Conservation (phyloP, 2,888 invertebrate genomes). For the Koerneria pararmatus region DNA sequence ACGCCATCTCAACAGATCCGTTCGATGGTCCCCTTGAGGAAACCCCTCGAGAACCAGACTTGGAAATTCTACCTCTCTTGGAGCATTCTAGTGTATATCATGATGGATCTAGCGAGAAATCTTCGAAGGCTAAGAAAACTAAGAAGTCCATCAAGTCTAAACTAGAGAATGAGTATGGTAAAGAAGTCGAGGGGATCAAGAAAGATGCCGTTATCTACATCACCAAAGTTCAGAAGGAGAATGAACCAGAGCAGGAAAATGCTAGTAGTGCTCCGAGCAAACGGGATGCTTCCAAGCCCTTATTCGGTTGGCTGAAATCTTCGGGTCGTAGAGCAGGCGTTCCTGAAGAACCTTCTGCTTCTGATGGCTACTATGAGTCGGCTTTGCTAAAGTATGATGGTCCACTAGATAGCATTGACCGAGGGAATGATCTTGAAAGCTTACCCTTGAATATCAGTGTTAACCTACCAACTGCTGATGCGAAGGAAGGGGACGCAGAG, state of each 20-base stretch:
- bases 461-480: neutral
- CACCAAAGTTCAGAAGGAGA: constrained; percentile 13
- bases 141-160: too few relatives aligned
- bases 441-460: constrained; percentile 10
- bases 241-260: constrained; percentile 13
- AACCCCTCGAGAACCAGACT: constrained; percentile 5
- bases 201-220: too few relatives aligned
- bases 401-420: too few relatives aligned
- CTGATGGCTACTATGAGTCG: too few relatives aligned
- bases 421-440: too few relatives aligned
- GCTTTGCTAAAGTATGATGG: too few relatives aligned
- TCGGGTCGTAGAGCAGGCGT: too few relatives aligned
- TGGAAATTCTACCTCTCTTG: constrained; percentile 2
- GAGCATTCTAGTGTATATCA: constrained; percentile 13
- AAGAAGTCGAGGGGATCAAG: too few relatives aligned
- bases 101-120: constrained; percentile 2
- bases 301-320: too few relatives aligned
- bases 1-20: constrained; percentile 12
- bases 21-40: constrained; percentile 15
- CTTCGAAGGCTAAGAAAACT: constrained; percentile 9
- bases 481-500: neutral
- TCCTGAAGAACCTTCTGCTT: too few relatives aligned
- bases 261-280: neutral
- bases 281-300: too few relatives aligned
- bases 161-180: too few relatives aligned